Evolutionary conservation across 2,797 vertebrate genomes (phyloP), one percentile per base, ranked within the genome.

Genomic region (Orestias chungarensis): DNA sequence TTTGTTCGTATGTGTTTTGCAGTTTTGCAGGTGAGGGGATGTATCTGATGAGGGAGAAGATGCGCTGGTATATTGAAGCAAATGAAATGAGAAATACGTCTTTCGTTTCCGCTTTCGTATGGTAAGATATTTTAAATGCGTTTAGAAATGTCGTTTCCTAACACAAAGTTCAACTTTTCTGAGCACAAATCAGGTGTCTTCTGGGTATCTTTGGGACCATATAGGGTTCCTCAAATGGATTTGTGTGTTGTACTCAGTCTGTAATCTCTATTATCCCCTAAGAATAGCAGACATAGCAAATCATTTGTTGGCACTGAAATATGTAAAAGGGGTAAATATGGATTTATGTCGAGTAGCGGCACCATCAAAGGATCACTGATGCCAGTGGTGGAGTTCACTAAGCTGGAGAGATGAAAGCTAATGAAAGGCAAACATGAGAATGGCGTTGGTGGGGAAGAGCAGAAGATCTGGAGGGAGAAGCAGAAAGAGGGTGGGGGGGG

Each of bases 341-440:
- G 93, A 93, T 93, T 92, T 90, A 87, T 92, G 90, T 92, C 49
- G 83, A 88, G 78, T 74, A 90, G 85, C 83, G 65, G 83, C 87
- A 88, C 84, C 89, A 91, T 93, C 93, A 94, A 93, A 94, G 92
- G 88, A 87, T 83, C 87, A 70, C 88, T 85, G 88, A 89, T 88
- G 87, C 92, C 90, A 87, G 89, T 94, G 90, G 92, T 93, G 87
- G 84, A 89, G 91, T 93, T 94, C 93, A 93, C 93, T 94, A 94
- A 92, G 87, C 87, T 82, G 85, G 75, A 88, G 86, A 93, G 94
- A 94, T 94, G 93, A 94, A 94, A 93, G 94, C 92, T 93, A 94
- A 94, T 94, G 93, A 95, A 94, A 93, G 91, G 89, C 92, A 94
- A 93, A 93, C 92, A 93, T 61, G 78, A 80, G 88, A 80, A 78